These are phyloP conservation scores for Anhinga rufa DNA, from an alignment of 2,113 vertebrate species.

Conservation along the genomic window DNA sequence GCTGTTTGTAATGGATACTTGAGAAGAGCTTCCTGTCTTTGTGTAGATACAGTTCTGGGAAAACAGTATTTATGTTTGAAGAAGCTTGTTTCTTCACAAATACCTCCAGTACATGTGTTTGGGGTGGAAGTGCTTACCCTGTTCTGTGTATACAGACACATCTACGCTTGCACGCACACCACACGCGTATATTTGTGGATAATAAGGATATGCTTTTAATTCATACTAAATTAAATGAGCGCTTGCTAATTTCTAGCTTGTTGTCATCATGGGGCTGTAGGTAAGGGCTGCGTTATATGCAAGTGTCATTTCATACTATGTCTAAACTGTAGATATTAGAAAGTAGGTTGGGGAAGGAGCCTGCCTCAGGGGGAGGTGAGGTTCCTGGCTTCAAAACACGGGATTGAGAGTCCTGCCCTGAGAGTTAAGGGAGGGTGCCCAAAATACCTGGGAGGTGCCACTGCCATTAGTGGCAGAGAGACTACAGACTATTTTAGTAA, in stretches of 20 bases:
- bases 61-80: neutral
- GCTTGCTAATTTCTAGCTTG: neutral
- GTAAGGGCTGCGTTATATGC: fast-evolving
- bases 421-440: neutral
- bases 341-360: neutral
- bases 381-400: neutral
- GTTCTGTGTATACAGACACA: neutral
- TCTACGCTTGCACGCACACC: fast-evolving
- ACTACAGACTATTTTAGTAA: neutral
- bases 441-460: neutral
- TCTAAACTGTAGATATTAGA: neutral
- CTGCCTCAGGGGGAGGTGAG: neutral
- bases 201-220: neutral
- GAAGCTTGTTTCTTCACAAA: neutral
- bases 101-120: neutral
- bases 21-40: neutral
- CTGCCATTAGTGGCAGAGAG: neutral
- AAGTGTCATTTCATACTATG: neutral
- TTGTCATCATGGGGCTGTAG: neutral
- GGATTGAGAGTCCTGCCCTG: neutral
- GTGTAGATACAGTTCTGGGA: neutral
- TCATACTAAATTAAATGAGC: neutral
- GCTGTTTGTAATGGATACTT: neutral
- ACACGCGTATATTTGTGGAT: neutral
- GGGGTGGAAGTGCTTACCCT: neutral